These are phyloP conservation scores for Cydia strobilella DNA, from an alignment of 1,140 invertebrate species.

Conservation along the genomic window DNA sequence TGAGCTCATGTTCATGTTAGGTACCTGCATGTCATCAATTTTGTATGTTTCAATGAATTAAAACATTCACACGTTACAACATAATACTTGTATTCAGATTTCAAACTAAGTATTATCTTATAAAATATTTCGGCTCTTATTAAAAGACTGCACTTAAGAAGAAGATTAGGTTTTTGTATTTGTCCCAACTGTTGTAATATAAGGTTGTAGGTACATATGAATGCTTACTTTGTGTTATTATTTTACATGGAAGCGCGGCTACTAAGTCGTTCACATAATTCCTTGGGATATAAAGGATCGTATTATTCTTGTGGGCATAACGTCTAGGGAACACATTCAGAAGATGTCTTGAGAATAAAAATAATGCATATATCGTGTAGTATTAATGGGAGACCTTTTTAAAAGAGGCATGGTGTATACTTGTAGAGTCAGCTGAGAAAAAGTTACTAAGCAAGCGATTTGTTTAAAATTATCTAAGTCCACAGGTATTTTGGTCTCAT, in stretches of 20 bases:
- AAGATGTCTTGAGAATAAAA: background rate
- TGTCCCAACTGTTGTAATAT: background rate
- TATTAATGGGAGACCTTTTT: background rate
- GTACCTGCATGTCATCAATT: no score
- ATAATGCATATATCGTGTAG: background rate
- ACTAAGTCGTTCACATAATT: slow-evolving; percentile 14
- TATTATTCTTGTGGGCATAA: slow-evolving; percentile 14
- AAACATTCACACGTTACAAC: no score
- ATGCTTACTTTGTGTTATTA: background rate
- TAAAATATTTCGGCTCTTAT: no score
- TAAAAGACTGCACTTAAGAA: no score
- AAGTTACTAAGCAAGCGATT: no score
- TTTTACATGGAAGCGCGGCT: background rate
- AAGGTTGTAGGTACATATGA: background rate
- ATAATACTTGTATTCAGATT: no score
- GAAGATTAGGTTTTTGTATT: background rate
- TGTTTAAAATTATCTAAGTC: no score
- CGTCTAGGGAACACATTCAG: slow-evolving; percentile 5
- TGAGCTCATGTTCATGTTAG: no score
- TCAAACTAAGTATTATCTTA: no score
- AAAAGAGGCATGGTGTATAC: background rate
- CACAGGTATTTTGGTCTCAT: no score
- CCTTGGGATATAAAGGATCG: slow-evolving; percentile 6
- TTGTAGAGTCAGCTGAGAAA: background rate
- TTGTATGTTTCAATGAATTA: no score